phyloP scores from a whole-genome alignment of 2,888 invertebrate genomes.

The Geotrupes spiniger region DNA sequence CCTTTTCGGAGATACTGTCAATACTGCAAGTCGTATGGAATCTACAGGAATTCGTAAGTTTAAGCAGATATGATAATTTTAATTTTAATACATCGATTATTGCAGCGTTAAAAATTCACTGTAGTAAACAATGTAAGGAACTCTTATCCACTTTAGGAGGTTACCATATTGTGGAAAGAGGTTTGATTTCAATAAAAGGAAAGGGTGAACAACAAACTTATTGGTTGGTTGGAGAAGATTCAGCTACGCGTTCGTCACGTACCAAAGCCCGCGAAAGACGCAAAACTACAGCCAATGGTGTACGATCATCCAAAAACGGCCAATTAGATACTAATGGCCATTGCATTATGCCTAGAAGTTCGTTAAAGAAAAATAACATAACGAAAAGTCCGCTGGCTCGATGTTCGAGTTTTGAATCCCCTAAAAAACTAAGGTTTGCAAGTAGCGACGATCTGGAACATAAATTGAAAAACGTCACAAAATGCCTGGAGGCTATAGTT shows the following conservation, averaged over 20 bases:
- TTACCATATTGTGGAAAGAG: constrained; percentile 73
- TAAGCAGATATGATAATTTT: too few species aligned
- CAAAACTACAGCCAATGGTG: constrained; percentile 47
- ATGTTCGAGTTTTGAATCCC: constrained; percentile 80
- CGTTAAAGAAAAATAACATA: constrained; percentile 64
- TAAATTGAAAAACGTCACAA: constrained; percentile 50
- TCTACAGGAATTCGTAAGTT: constrained; percentile 76
- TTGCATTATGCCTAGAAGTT: constrained; percentile 57
- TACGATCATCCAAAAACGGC: constrained; percentile 31
- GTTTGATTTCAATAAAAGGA: constrained; percentile 77
- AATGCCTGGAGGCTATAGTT: constrained; percentile 55
- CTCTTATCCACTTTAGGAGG: constrained; percentile 71
- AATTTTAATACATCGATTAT: too few species aligned
- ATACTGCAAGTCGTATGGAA: constrained; percentile 85
- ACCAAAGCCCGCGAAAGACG: constrained; percentile 54
- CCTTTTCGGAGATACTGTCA: constrained; percentile 90
- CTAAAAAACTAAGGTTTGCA: constrained; percentile 77
- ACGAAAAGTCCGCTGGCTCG: constrained; percentile 58
- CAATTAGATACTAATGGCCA: constrained; percentile 37
- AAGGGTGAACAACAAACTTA: constrained; percentile 81
- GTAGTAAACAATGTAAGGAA: constrained; percentile 69
- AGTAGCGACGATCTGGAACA: constrained; percentile 64
- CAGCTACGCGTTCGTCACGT: constrained; percentile 57
- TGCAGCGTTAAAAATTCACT: constrained; percentile 77
- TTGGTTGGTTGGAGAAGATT: constrained; percentile 78